A percentile compares a stretch with the other conserved stretches of the same genome.
phyloP scores from a whole-genome alignment of 2,113 vertebrate species.

The Sula dactylatra region DNA sequence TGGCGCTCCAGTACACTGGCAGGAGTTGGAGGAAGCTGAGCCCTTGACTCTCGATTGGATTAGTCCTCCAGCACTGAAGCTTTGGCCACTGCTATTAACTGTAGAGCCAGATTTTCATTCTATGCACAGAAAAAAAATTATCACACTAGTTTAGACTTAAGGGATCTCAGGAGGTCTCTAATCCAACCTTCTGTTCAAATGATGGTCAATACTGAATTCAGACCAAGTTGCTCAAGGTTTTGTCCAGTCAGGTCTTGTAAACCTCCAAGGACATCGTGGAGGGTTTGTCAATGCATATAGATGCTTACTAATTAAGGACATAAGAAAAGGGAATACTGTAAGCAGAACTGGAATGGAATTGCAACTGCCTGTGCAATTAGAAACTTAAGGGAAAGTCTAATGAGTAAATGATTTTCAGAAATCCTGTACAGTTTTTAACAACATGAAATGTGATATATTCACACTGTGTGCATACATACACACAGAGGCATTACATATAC shows the following conservation, averaged over 20 bases:
- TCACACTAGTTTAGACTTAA: not conserved
- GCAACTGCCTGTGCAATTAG: not conserved
- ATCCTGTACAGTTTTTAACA: not conserved
- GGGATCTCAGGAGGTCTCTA: not conserved
- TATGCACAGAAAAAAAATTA: not conserved
- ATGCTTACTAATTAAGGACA: not conserved
- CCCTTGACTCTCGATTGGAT: not conserved
- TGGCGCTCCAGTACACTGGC: not conserved
- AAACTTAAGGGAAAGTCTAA: not conserved
- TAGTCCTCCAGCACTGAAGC: not conserved
- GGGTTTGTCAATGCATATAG: not conserved
- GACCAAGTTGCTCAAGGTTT: not conserved
- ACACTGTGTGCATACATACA: not conserved
- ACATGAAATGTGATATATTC: not conserved
- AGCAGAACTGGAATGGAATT: not conserved
- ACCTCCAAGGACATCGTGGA: not conserved
- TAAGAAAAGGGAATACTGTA: not conserved
- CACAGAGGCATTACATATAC: not conserved
- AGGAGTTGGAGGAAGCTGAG: not conserved
- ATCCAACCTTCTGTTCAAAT: not conserved
- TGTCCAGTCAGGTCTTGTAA: not conserved
- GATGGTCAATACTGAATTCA: not conserved
- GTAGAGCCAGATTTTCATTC: not conserved
- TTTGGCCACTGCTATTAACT: not conserved
- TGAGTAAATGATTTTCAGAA: not conserved